Evolutionary conservation across 1,140 invertebrate species (phyloP).

Genomic region (Trachymyrmex cornetzi): DNA sequence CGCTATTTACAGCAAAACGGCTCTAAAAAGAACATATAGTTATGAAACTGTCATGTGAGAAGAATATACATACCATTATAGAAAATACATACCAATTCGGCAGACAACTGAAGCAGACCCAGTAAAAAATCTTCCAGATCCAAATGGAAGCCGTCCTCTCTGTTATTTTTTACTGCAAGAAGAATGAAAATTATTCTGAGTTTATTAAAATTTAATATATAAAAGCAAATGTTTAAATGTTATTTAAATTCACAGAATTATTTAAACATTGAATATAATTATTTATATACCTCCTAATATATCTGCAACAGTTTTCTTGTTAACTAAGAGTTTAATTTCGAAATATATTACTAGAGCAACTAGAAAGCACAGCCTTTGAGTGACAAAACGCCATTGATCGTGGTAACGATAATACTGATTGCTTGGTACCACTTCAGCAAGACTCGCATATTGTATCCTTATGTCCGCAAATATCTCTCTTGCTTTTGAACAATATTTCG

Average conservation of each 20-base stretch:
- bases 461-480: slow-evolving; percentile 88
- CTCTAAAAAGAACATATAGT: slow-evolving; percentile 77
- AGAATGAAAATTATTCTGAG: slow-evolving; percentile 32
- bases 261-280: slow-evolving; percentile 26
- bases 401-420: slow-evolving; percentile 93
- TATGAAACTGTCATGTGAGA: neutral
- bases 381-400: slow-evolving; percentile 95
- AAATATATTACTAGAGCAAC: slow-evolving; percentile 93
- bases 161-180: slow-evolving; percentile 87
- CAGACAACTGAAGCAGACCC: slow-evolving; percentile 93
- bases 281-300: slow-evolving; percentile 90
- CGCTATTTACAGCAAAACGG: slow-evolving; percentile 95
- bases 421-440: slow-evolving; percentile 88
- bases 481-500: slow-evolving; percentile 87
- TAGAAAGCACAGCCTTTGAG: slow-evolving; percentile 92
- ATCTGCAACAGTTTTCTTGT: slow-evolving; percentile 92
- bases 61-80: neutral
- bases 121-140: slow-evolving; percentile 96
- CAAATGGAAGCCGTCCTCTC: slow-evolving; percentile 93
- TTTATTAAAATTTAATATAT: neutral
- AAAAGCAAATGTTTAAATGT: neutral
- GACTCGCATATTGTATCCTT: slow-evolving; percentile 87
- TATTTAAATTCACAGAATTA: neutral
- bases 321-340: slow-evolving; percentile 91
- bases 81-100: slow-evolving; percentile 90